These are phyloP conservation scores for Dolichotis patagonum DNA, from an alignment of 2,113 vertebrate genomes.

Conservation along the genomic window DNA sequence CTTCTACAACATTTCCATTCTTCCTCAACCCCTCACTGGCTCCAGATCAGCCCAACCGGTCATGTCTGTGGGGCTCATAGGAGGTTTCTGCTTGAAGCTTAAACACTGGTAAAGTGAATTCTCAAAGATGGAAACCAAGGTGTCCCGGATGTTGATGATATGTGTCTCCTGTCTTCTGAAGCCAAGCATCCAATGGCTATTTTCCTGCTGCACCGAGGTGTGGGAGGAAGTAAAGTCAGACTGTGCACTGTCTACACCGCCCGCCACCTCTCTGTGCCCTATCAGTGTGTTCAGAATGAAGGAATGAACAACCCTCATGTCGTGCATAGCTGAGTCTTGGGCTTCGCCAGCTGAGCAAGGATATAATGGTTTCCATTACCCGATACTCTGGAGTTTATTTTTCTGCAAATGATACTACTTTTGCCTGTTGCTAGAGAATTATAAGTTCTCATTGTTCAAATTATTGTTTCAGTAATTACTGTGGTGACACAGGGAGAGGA, in stretches of 20 bases:
- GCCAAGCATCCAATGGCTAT: neutral
- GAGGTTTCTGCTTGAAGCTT: neutral
- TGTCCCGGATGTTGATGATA: neutral
- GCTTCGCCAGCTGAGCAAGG: neutral
- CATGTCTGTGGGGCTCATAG: neutral
- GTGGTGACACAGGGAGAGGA: conserved; percentile 49
- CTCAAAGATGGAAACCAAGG: neutral
- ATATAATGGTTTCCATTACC: neutral
- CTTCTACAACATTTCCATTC: neutral
- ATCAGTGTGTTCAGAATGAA: neutral
- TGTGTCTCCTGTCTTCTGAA: neutral
- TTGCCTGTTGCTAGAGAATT: conserved; percentile 55
- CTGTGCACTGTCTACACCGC: accelerated
- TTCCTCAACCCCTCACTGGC: neutral
- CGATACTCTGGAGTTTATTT: conserved; percentile 11
- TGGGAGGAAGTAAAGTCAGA: neutral
- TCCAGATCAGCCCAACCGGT: neutral
- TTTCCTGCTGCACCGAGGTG: neutral
- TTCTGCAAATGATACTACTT: conserved; percentile 15
- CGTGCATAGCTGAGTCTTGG: neutral
- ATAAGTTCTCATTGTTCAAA: conserved; percentile 52
- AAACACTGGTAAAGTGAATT: neutral
- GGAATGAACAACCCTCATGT: neutral
- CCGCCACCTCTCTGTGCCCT: neutral
- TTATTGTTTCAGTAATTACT: conserved; percentile 51